These are phyloP conservation scores for Drosophila pallidifrons DNA, from an alignment of 1,140 invertebrate species.

Conservation along the genomic window DNA sequence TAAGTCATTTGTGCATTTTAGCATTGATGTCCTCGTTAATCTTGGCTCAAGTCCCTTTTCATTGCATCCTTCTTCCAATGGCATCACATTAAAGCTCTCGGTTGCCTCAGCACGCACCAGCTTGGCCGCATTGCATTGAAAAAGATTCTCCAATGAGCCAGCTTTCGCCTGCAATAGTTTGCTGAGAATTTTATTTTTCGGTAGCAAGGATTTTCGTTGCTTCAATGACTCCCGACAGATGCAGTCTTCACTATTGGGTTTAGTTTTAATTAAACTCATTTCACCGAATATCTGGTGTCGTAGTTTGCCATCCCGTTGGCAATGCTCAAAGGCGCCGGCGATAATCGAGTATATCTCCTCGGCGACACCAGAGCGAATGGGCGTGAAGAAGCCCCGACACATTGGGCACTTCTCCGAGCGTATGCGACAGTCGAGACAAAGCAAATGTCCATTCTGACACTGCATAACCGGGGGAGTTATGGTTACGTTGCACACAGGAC, in stretches of 20 bases:
- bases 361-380: slow-evolving; percentile 68
- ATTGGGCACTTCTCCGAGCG: slow-evolving; percentile 88
- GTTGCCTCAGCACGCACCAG: slow-evolving; percentile 41
- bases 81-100: slow-evolving; percentile 39
- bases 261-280: slow-evolving; percentile 60
- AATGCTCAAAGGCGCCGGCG: slow-evolving; percentile 85
- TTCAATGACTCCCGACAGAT: slow-evolving; percentile 9
- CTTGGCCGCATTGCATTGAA: slow-evolving; percentile 48
- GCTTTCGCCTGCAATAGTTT: slow-evolving; percentile 83
- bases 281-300: slow-evolving; percentile 70
- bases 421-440: slow-evolving; percentile 87
- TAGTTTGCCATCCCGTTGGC: slow-evolving; percentile 67
- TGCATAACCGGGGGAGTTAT: slow-evolving; percentile 88
- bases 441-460: slow-evolving; percentile 89
- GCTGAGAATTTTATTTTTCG: slow-evolving; percentile 85
- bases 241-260: neutral
- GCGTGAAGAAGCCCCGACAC: slow-evolving; percentile 86
- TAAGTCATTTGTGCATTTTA: slow-evolving; percentile 12
- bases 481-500: slow-evolving; percentile 88
- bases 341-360: slow-evolving; percentile 85
- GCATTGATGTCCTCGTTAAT: slow-evolving; percentile 19
- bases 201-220: slow-evolving; percentile 42
- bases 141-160: slow-evolving; percentile 84
- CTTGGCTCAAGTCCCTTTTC: slow-evolving; percentile 26
- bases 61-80: neutral